Evolutionary conservation across 1,140 invertebrate genomes (phyloP).

Genomic region (Ceratosolen solmsi): DNA sequence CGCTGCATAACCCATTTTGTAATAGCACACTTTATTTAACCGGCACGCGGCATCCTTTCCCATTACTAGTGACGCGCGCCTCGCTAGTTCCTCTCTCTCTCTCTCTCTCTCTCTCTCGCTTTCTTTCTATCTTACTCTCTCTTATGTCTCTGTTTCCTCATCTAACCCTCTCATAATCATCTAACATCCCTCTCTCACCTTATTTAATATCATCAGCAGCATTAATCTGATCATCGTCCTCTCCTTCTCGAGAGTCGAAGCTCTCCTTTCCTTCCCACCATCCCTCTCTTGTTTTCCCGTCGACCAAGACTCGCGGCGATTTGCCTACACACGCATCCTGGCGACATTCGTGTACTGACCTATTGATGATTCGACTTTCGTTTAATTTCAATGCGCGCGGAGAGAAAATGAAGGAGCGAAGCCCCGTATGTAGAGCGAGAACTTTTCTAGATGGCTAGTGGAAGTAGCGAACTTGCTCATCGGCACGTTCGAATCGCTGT

Average conservation of each 20-base stretch:
- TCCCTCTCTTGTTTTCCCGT: too few relatives aligned
- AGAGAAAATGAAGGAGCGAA: constrained; percentile 26
- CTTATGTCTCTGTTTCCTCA: too few relatives aligned
- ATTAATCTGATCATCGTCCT: too few relatives aligned
- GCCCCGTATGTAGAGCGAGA: constrained; percentile 42
- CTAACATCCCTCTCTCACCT: too few relatives aligned
- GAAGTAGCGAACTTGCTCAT: neutral
- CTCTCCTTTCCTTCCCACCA: too few relatives aligned
- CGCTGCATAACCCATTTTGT: constrained; percentile 74
- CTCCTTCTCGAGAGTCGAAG: too few relatives aligned
- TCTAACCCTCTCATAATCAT: too few relatives aligned
- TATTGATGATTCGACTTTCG: constrained; percentile 42
- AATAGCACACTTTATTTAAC: constrained; percentile 72
- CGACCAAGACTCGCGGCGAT: too few relatives aligned
- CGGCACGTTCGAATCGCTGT: neutral
- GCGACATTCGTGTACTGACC: constrained; percentile 34
- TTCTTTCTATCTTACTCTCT: neutral
- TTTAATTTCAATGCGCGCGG: constrained; percentile 19
- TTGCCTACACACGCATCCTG: neutral
- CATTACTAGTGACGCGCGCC: constrained; percentile 50
- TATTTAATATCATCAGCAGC: too few relatives aligned
- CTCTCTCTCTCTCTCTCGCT: neutral
- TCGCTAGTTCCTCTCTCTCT: neutral
- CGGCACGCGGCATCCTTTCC: constrained; percentile 62
- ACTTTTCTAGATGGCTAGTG: constrained; percentile 21